Conservation (phyloP, 1,140 invertebrate genomes). For the Sycobia sp. region DNA sequence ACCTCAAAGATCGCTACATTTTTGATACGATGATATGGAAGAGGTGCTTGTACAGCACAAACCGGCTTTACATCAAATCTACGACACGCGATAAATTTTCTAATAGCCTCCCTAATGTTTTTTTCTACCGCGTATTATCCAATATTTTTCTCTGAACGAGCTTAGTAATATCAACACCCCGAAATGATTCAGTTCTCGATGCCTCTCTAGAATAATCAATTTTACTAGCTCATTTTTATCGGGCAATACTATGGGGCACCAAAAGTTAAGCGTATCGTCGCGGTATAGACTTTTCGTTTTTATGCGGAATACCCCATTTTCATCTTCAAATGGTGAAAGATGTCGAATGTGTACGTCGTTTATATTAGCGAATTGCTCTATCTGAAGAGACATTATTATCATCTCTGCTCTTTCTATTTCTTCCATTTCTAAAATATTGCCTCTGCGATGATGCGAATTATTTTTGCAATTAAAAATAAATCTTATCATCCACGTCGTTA, state of each 20-base stretch:
- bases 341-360: not conserved
- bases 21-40: slow-evolving; percentile 35
- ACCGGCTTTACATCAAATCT: slow-evolving; percentile 35
- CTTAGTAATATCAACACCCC: slow-evolving; percentile 10
- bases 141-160: slow-evolving; percentile 27
- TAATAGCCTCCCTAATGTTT: slow-evolving; percentile 6
- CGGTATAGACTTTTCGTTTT: slow-evolving; percentile 42
- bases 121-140: slow-evolving; percentile 21
- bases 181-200: slow-evolving; percentile 7
- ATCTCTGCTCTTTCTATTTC: not conserved
- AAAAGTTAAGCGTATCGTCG: slow-evolving; percentile 16
- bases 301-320: slow-evolving; percentile 36
- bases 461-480: too few species aligned
- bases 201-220: not conserved
- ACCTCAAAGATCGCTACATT: slow-evolving; percentile 39
- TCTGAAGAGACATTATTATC: not conserved
- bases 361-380: too few species aligned
- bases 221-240: too few species aligned
- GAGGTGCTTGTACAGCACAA: slow-evolving; percentile 29
- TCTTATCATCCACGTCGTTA: not conserved
- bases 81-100: slow-evolving; percentile 19
- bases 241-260: not conserved
- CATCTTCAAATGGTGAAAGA: not conserved
- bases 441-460: not conserved
- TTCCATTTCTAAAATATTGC: not conserved